Evolutionary conservation across 2,797 vertebrate species (phyloP).

Genomic region (Ataeniobius toweri): DNA sequence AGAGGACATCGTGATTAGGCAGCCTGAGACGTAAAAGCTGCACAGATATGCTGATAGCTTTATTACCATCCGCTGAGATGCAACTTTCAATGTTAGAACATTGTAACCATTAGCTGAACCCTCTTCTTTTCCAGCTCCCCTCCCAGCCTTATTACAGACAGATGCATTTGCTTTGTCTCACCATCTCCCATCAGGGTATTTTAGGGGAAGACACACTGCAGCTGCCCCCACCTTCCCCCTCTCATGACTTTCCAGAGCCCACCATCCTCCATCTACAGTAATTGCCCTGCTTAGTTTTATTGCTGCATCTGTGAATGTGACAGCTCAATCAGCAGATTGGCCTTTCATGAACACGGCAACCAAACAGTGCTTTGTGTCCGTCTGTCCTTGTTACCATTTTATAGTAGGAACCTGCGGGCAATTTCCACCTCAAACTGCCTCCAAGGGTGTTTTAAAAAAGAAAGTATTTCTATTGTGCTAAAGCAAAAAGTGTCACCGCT

Average conservation of each 20-base stretch:
- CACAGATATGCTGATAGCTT: conserved; percentile 42
- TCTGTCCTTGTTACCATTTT: conserved; percentile 69
- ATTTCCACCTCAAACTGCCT: conserved; percentile 72
- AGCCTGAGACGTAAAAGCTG: conserved; percentile 9
- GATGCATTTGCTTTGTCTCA: conserved; percentile 66
- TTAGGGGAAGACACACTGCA: conserved; percentile 58
- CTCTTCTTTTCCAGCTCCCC: background rate
- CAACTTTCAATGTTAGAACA: conserved; percentile 34
- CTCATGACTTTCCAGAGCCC: conserved; percentile 24
- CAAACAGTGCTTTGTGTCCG: conserved; percentile 74
- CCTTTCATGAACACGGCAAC: conserved; percentile 68
- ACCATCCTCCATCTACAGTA: conserved; percentile 68
- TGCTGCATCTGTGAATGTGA: conserved; percentile 74
- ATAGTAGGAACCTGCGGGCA: conserved; percentile 73
- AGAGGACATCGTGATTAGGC: conserved; percentile 2
- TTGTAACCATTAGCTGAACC: conserved; percentile 37
- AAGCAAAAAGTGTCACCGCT: conserved; percentile 16
- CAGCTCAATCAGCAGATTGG: conserved; percentile 74
- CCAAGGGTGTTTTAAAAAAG: conserved; percentile 64
- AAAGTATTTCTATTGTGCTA: conserved; percentile 45
- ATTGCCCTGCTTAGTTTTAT: conserved; percentile 81
- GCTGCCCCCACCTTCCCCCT: conserved; percentile 28
- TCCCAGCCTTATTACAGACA: conserved; percentile 48
- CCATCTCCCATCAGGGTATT: conserved; percentile 61
- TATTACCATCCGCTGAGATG: conserved; percentile 39